A percentile compares a stretch with the other conserved stretches of the same genome.
Conservation (phyloP, 2,888 invertebrate genomes). For the Lordiphosa andalusiaca region DNA sequence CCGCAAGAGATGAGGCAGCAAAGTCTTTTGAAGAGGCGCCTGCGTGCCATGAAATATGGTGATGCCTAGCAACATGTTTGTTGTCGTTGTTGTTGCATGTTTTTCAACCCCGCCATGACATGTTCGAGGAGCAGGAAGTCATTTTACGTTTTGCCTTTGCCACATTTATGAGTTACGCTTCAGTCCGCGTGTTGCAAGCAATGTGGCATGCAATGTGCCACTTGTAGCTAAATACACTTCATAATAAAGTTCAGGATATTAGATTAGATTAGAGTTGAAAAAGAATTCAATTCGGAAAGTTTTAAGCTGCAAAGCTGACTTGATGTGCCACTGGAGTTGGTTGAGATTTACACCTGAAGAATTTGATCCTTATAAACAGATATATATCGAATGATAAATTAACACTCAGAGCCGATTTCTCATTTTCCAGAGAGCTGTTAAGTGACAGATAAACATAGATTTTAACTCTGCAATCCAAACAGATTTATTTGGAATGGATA, state of each 20-base stretch:
- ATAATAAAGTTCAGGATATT: conserved; percentile 4
- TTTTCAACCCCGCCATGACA: conserved; percentile 50
- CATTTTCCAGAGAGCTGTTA: no score
- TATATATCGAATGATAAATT: no score
- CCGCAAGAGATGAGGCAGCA: conserved; percentile 47
- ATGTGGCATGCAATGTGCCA: conserved; percentile 54
- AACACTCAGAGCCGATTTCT: no score
- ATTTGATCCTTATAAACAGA: no score
- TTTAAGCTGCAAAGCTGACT: no score
- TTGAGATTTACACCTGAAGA: no score
- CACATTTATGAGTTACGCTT: conserved; percentile 72
- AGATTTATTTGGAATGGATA: no score
- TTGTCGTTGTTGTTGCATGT: conserved; percentile 36
- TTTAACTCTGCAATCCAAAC: no score
- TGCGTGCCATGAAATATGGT: conserved; percentile 60
- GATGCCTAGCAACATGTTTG: conserved; percentile 26
- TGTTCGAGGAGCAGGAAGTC: conserved; percentile 73
- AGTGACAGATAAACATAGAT: no score
- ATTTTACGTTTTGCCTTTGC: conserved; percentile 63
- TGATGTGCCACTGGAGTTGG: no score
- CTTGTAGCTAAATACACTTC: conserved; percentile 34
- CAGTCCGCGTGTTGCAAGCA: conserved; percentile 60
- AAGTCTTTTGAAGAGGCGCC: conserved; percentile 59
- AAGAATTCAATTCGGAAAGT: no score
- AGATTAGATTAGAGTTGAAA: no score